phyloP scores from a whole-genome alignment of 2,888 invertebrate genomes.

The Tyria jacobaeae region DNA sequence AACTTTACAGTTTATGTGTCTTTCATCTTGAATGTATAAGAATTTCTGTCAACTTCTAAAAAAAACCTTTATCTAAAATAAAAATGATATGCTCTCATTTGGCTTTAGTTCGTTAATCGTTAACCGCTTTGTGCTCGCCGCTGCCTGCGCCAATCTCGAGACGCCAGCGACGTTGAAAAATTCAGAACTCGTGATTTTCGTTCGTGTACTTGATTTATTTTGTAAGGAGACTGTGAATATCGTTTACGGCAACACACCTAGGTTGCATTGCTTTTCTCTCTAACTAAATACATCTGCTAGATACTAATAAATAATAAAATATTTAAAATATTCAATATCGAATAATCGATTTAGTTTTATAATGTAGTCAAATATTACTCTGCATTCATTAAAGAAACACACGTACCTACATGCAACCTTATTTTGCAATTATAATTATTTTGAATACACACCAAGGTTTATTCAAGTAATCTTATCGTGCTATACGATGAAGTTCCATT shows the following conservation, averaged over 20 bases:
- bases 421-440: neutral
- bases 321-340: no score
- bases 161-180: conserved; percentile 80
- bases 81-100: conserved; percentile 76
- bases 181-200: conserved; percentile 82
- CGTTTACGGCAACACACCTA: conserved; percentile 67
- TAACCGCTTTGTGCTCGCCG: conserved; percentile 77
- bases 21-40: conserved; percentile 13
- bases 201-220: conserved; percentile 82
- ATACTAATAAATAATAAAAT: neutral
- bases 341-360: no score
- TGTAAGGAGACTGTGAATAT: conserved; percentile 71
- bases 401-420: neutral
- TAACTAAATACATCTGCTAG: conserved; percentile 23
- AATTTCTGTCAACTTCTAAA: conserved; percentile 26
- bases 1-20: conserved; percentile 1
- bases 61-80: conserved; percentile 60
- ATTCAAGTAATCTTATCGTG: neutral
- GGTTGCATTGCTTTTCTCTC: conserved; percentile 65
- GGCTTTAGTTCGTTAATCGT: conserved; percentile 77
- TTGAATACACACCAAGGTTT: neutral
- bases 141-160: conserved; percentile 70
- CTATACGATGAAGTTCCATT: neutral
- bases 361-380: no score
- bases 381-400: neutral